A percentile compares a stretch with the other conserved stretches of the same genome.
phyloP scores from a whole-genome alignment of 2,888 invertebrate genomes.

The Apocheima hispidaria region DNA sequence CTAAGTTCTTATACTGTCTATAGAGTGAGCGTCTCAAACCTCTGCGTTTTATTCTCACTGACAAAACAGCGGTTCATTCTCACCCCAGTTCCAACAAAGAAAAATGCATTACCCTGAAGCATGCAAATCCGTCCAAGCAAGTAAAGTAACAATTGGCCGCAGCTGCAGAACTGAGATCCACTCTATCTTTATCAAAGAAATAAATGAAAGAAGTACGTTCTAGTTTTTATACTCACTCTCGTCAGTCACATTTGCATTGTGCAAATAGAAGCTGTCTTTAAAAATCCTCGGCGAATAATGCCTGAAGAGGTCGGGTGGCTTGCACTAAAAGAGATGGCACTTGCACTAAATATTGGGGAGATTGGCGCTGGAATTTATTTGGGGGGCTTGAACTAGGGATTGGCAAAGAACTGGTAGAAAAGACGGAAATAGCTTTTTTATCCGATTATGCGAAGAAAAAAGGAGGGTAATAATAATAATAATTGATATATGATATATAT shows the following conservation, averaged over 20 bases:
- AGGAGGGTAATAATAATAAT: no score
- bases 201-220: slow-evolving; percentile 65
- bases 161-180: slow-evolving; percentile 67
- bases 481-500: no score
- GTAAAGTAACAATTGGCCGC: slow-evolving; percentile 73
- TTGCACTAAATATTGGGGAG: slow-evolving; percentile 1
- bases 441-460: no score
- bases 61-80: slow-evolving; percentile 58
- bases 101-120: slow-evolving; percentile 64
- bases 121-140: slow-evolving; percentile 64
- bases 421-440: no score
- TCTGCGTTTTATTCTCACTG: slow-evolving; percentile 53
- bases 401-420: no score
- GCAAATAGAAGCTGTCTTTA: slow-evolving; percentile 63
- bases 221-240: slow-evolving; percentile 63
- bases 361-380: neutral
- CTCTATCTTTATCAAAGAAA: slow-evolving; percentile 71
- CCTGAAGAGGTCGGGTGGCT: slow-evolving; percentile 7
- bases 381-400: neutral
- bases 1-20: slow-evolving; percentile 10
- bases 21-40: slow-evolving; percentile 9
- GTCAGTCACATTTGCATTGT: slow-evolving; percentile 69
- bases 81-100: slow-evolving; percentile 59
- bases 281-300: slow-evolving; percentile 55
- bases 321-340: slow-evolving; percentile 12